Evolutionary conservation across 2,113 vertebrate species (phyloP).

Genomic region (Brienomyrus longianalis): DNA sequence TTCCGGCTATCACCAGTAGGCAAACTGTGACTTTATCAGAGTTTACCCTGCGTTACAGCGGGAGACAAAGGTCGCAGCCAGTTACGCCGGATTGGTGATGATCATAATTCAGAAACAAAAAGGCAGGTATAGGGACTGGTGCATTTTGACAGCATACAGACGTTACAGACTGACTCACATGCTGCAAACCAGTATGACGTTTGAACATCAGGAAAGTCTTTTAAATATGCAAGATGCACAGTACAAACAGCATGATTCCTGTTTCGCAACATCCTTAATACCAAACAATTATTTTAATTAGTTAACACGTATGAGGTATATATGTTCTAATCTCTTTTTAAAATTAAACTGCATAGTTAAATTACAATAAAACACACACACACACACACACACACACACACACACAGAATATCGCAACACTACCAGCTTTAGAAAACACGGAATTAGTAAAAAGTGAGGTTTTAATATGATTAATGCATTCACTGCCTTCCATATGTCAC

Average conservation of each 20-base stretch:
- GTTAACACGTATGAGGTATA: neutral
- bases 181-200: neutral
- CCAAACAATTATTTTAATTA: neutral
- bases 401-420: neutral
- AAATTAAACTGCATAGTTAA: neutral
- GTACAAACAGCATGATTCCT: neutral
- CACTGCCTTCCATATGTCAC: neutral
- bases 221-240: neutral
- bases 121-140: neutral
- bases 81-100: neutral
- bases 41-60: neutral
- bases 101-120: neutral
- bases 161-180: neutral
- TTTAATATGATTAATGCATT: neutral
- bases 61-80: neutral
- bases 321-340: neutral
- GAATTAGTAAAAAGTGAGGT: neutral
- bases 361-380: neutral
- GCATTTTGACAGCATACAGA: neutral
- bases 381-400: no score
- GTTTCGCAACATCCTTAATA: neutral
- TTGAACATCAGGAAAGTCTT: neutral
- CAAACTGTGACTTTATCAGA: neutral
- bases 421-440: neutral
- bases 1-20: neutral